Base-by-base conservation (phyloP, 2,113 vertebrate species). In the Pholis gunnellus region DNA sequence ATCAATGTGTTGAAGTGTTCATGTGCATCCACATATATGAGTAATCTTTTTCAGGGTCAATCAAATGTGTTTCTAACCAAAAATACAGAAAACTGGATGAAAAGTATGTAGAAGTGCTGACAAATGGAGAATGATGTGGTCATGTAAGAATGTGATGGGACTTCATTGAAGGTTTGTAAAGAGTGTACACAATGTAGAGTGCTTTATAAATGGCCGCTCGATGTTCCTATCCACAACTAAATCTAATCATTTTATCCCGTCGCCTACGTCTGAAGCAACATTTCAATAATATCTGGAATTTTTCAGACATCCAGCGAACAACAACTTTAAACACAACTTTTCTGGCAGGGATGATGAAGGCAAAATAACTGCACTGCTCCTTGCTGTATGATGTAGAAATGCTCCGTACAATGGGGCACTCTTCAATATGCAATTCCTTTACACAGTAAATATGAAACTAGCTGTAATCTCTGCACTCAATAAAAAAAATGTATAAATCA, bases 211-310 rank as follows among this genome's bases (percentile, higher is more conserved):
- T 59, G 25, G 2, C 69, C 85, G 82, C 57, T 66, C 22, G 75
- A 38, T 76, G 82, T 73, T 36, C 57, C 71, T 57, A 27, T 72
- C 42, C 6, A 60, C 67, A 46, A 34, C 48, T 66, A 40, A 59
- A 60, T 44, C n/a, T 5, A 9, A 44, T 36, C 57, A 5, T 20
- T 60, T 20, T 50, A 6, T 1, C 44, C 17, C 8, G 0, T 27
- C 1, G 40, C 14, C 64, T 20, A 14, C 34, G 69, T 25, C 18
- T 48, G 6, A 20, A 42, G 11, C 22, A 56, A 34, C 48, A 40
- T 25, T 15, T 50, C 1, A 27, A 29, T 9, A 64, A 29, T 9
- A 64, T 4, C 5, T 50, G 8, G 70, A 4, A 13, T 14, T 52
- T 15, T 25, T 20, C 1, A 70, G 27, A 56, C 10, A 46, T 40